Evolutionary conservation across 2,113 vertebrate species (phyloP), one percentile per base, ranked within the genome.

Genomic region (Semnornis frantzii): DNA sequence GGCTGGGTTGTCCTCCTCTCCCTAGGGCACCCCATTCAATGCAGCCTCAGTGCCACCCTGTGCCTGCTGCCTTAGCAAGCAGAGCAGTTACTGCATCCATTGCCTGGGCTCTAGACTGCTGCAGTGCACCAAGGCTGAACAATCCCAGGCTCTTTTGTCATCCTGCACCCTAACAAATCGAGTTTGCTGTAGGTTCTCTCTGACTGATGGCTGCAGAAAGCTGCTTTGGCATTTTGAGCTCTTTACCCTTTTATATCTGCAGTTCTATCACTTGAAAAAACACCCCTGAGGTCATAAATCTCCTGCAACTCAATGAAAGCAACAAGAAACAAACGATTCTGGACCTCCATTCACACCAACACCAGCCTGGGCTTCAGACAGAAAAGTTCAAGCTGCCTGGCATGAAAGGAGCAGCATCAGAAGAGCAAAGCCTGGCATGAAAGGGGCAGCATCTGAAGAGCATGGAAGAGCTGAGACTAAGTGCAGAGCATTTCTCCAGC

Each of bases 231-330:
- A 74, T 90, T 92, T 95, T 91, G 72, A 88, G 48, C 34, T 64
- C 39, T 91, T 93, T 54, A 80, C 5, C 50, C 25, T 87, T 78
- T 70, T 34, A 58, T 70, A 39, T 18, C 20, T 70, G 71, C 3
- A 71, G 17, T 23, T 92, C 65, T 50, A 19, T 87, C 65, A 78
- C 14, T 73, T n/a, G 31, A 69, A 0, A 30, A 80, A 46, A 14
- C 82, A 46, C 44, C 5, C 0, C 3, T 9, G 65, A 87, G 14
- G 58, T 82, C 78, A 82, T 84, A 66, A 86, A 87, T 91, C 46
- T 96, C 15, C 89, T 64, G 89, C 62, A 95, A 92, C 94, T 91
- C 85, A 95, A 85, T 92, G 66, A 96, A 84, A 93, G 6, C 12
- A 90, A 75, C 48, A 94, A 87, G 1, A 27, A 96, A 75, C 79